Base-by-base conservation (phyloP, 2,797 vertebrate genomes). In the Megalops cyprinoides region DNA sequence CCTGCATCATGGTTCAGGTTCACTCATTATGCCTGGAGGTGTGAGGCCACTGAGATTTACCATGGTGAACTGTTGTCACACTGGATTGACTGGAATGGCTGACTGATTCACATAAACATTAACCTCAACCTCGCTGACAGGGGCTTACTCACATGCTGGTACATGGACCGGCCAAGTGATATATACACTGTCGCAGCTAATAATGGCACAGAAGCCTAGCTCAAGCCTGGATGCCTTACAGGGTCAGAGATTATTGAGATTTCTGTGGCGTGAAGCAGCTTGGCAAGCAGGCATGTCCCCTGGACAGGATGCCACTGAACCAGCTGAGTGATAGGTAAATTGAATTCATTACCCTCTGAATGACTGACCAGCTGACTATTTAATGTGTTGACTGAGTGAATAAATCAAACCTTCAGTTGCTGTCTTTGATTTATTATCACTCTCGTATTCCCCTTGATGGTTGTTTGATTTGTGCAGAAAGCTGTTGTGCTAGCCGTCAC, bases 61-160 rank as follows among this genome's bases (percentile, higher is more conserved):
- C 2, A 18, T 20, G 1, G 9, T 25, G 20, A 0, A 12, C 60
- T 14, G n/a, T 58, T n/a, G 42, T 42, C 14, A 58, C 49, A 23
- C 34, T 3, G 51, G 55, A 9, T 48, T 74, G 76, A 46, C 55
- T 56, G 15, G 4, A 67, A 49, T 37, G 28, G 69, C 42, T n/a
- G 69, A 34, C 69, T 62, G 79, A 39, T 34, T 69, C 12, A 39
- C 62, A 2, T 75, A 65, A 75, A 80, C 79, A 75, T 76, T 49
- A 80, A 20, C 34, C 76, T 2, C 20, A 28, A 39, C 67, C 65
- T 60, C 39, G 0, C 49, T 42, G 7, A 42, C 51, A 10, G 51
- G 12, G 5, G 62, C 18, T 31, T 31, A 9, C 48, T 34, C 73
- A 5, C 15, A 1, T 23, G 1, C 44, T 46, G 9, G 28, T 46